Percentiles rank a stretch among this genome's conserved stretches.
Evolutionary conservation across 2,797 vertebrate species (phyloP).

Genomic region (Spea hammondii): DNA sequence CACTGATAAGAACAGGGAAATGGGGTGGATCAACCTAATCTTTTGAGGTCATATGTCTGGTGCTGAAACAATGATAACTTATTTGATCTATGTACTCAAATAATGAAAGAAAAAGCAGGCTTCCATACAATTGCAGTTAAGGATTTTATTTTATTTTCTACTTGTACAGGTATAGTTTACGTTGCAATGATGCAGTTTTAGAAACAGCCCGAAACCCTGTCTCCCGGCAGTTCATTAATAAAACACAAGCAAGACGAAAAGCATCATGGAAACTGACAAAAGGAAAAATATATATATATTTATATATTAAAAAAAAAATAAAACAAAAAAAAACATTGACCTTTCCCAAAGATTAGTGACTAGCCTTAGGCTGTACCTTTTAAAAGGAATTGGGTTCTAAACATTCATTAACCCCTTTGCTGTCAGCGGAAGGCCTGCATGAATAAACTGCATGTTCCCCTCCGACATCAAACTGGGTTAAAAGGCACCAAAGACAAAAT

Average conservation of each 20-base stretch:
- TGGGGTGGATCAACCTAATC: not conserved
- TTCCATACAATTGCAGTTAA: slow-evolving; percentile 75
- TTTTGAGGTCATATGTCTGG: slow-evolving; percentile 11
- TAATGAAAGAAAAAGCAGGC: slow-evolving; percentile 42
- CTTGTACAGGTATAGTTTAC: slow-evolving; percentile 98
- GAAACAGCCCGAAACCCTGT: slow-evolving; percentile 85
- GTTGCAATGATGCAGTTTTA: slow-evolving; percentile 87
- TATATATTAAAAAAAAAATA: slow-evolving; percentile 45
- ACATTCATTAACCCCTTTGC: slow-evolving; percentile 64
- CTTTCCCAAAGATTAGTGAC: slow-evolving; percentile 69
- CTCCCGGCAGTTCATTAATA: slow-evolving; percentile 84
- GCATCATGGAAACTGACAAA: slow-evolving; percentile 63
- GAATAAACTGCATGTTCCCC: slow-evolving; percentile 4
- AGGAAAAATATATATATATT: slow-evolving; percentile 19
- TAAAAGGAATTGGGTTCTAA: slow-evolving; percentile 67
- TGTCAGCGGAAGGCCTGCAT: slow-evolving; percentile 21
- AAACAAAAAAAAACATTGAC: slow-evolving; percentile 60
- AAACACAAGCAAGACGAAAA: slow-evolving; percentile 75
- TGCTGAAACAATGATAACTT: not conserved
- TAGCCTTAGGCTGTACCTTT: slow-evolving; percentile 71
- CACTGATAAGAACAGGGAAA: not conserved
- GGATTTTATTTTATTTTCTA: slow-evolving; percentile 88
- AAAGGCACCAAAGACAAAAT: slow-evolving; percentile 78
- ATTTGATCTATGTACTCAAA: not conserved
- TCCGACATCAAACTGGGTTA: slow-evolving; percentile 46